Evolutionary conservation across 2,113 vertebrate genomes (phyloP).

Genomic region (Rousettus leschenaultii): DNA sequence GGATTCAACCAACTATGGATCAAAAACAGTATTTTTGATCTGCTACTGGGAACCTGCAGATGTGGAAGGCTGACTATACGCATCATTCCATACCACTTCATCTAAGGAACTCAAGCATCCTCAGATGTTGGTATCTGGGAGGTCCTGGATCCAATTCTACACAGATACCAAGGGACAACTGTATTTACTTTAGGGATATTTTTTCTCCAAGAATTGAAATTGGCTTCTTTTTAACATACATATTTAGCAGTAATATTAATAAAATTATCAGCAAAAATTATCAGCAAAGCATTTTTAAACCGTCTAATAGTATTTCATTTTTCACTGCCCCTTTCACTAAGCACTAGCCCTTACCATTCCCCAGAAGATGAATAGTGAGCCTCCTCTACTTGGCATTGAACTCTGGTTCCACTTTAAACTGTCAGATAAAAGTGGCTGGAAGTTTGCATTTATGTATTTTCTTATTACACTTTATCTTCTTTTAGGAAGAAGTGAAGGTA

Average conservation of each 20-base stretch:
- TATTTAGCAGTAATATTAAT: not conserved
- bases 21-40: not conserved
- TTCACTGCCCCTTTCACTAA: not conserved
- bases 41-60: not conserved
- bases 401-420: not conserved
- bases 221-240: not conserved
- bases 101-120: not conserved
- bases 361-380: not conserved
- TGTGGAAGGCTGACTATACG: not conserved
- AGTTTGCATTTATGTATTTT: not conserved
- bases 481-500: conserved; percentile 31
- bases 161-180: not conserved
- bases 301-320: not conserved
- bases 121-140: not conserved
- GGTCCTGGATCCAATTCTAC: not conserved
- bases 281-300: not conserved
- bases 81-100: not conserved
- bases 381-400: not conserved
- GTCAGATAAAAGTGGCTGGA: conserved; percentile 5
- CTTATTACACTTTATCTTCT: conserved; percentile 21
- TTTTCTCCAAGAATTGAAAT: not conserved
- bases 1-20: not conserved
- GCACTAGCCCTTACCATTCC: not conserved
- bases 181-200: not conserved
- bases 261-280: conserved; percentile 1